Conservation (phyloP, 2,888 invertebrate species). For the Pandemis heparana region DNA sequence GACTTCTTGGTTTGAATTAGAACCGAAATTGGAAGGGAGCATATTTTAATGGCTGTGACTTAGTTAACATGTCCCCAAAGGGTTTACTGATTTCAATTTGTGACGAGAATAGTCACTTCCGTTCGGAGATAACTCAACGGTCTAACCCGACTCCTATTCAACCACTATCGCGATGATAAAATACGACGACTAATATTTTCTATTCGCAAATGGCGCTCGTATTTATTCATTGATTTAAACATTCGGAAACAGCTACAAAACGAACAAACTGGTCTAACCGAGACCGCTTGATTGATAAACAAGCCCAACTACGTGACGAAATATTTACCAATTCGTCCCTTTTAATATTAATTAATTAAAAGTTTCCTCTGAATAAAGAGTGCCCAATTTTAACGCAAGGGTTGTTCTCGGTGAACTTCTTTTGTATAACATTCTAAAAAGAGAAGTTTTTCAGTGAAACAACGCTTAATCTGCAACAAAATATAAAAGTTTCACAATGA, state of each 20-base stretch:
- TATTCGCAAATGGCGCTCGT: background rate
- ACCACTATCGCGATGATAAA: background rate
- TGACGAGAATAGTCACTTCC: constrained; percentile 45
- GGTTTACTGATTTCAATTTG: constrained; percentile 54
- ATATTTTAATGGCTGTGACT: constrained; percentile 61
- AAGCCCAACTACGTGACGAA: constrained; percentile 38
- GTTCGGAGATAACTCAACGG: constrained; percentile 30
- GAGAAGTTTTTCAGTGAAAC: constrained; percentile 82
- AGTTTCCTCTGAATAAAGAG: constrained; percentile 75
- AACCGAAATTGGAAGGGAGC: constrained; percentile 61
- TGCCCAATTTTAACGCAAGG: constrained; percentile 74
- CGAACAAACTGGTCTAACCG: constrained; percentile 3
- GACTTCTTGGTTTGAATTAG: constrained; percentile 59
- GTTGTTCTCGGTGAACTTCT: constrained; percentile 77
- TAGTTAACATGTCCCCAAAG: constrained; percentile 52
- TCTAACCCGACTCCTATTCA: constrained; percentile 6
- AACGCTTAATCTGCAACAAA: constrained; percentile 80
- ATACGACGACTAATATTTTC: constrained; percentile 10
- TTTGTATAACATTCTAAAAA: constrained; percentile 81
- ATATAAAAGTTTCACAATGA: constrained; percentile 84
- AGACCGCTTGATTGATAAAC: constrained; percentile 27
- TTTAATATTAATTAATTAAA: constrained; percentile 83
- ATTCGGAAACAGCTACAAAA: constrained; percentile 18
- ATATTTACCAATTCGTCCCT: constrained; percentile 53
- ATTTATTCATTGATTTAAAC: background rate